phyloP scores from a whole-genome alignment of 2,888 invertebrate species.

The Oscheius onirici region DNA sequence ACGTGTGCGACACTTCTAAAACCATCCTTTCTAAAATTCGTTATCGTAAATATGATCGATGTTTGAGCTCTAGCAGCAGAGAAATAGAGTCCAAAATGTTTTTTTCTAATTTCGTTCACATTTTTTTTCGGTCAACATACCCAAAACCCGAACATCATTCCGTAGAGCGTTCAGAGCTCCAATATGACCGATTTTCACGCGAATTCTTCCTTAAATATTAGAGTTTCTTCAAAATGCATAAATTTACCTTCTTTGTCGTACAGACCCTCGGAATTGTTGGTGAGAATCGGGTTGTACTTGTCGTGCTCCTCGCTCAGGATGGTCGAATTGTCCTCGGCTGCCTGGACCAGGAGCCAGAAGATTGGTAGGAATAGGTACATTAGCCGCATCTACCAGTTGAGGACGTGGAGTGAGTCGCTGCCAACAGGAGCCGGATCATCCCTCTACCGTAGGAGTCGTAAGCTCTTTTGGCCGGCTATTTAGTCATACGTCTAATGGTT shows the following conservation, averaged over 20 bases:
- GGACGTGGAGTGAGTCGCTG: not conserved
- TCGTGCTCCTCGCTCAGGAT: not conserved
- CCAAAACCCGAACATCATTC: conserved; percentile 51
- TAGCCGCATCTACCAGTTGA: conserved; percentile 2
- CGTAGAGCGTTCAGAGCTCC: conserved; percentile 67
- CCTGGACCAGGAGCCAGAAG: not conserved
- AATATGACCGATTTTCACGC: conserved; percentile 65
- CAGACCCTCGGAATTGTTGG: conserved; percentile 19
- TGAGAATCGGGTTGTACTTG: conserved; percentile 15
- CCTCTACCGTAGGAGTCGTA: conserved; percentile 11
- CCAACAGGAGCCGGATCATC: not conserved
- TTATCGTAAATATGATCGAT: too few relatives aligned
- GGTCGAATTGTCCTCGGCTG: conserved; percentile 22
- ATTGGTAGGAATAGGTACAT: conserved; percentile 4
- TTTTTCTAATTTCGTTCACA: too few relatives aligned
- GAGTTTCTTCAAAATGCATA: not conserved
- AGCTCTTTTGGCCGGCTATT: not conserved
- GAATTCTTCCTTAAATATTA: conserved; percentile 39
- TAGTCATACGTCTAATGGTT: too few relatives aligned
- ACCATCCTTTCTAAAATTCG: conserved; percentile 33
- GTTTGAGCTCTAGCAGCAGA: too few relatives aligned
- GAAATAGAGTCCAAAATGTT: too few relatives aligned
- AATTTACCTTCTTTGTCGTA: conserved; percentile 23
- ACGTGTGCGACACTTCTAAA: conserved; percentile 62
- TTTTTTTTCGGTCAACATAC: too few relatives aligned